Conservation (phyloP, 2,113 vertebrate species). For the Hoplias malabaricus region DNA sequence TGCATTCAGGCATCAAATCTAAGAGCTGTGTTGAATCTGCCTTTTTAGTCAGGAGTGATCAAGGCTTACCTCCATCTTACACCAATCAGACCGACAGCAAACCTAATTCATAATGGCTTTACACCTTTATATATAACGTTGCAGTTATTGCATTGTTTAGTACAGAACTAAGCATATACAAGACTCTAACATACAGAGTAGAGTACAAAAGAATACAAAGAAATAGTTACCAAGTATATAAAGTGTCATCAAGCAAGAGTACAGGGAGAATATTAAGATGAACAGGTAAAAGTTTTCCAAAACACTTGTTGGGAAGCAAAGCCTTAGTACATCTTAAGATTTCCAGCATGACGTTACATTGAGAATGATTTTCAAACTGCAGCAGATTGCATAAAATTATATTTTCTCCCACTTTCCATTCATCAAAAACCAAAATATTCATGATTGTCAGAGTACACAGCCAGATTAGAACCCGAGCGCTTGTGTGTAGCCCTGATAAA, state of each 20-base stretch:
- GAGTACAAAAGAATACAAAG: constrained; percentile 4
- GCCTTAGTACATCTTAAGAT: not conserved
- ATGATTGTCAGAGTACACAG: no score
- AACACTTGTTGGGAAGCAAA: not conserved
- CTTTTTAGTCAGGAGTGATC: constrained; percentile 16
- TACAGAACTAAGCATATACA: not conserved
- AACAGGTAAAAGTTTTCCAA: not conserved
- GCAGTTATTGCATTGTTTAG: not conserved
- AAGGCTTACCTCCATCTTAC: constrained; percentile 49
- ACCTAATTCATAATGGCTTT: constrained; percentile 22
- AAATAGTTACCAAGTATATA: not conserved
- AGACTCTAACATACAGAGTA: not conserved
- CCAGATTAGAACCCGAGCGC: no score
- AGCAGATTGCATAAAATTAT: no score
- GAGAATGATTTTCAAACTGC: not conserved
- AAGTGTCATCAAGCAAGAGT: not conserved
- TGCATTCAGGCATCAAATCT: constrained; percentile 31
- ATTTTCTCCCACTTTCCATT: not conserved
- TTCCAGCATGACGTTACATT: not conserved
- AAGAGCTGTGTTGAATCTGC: constrained; percentile 3
- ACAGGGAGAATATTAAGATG: not conserved
- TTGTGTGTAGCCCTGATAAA: no score
- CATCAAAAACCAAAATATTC: no score
- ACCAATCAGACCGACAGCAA: constrained; percentile 45
- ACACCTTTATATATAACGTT: not conserved